Conservation (phyloP, 2,888 invertebrate species). For the Drosophila kuntzei region DNA sequence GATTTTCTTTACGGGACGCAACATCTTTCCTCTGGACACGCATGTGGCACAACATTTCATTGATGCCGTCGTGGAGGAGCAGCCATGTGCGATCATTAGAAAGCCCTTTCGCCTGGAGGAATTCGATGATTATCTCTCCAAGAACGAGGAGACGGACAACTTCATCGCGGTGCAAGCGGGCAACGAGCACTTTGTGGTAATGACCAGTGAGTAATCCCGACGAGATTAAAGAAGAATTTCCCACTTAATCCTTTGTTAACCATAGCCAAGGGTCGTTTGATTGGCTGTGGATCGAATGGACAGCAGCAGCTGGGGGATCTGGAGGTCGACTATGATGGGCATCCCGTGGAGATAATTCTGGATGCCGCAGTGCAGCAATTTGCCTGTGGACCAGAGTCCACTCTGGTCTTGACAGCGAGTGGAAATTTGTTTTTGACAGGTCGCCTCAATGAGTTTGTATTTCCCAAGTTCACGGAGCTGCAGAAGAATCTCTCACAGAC, state of each 20-base stretch:
- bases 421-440: slow-evolving; percentile 83
- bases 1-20: slow-evolving; percentile 84
- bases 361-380: slow-evolving; percentile 81
- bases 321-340: slow-evolving; percentile 64
- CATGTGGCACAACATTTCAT: slow-evolving; percentile 81
- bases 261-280: slow-evolving; percentile 83
- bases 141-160: slow-evolving; percentile 83
- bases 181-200: slow-evolving; percentile 84
- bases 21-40: slow-evolving; percentile 79
- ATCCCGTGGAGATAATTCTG: slow-evolving; percentile 82
- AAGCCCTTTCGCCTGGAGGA: slow-evolving; percentile 84
- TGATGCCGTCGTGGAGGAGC: slow-evolving; percentile 67
- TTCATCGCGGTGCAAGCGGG: slow-evolving; percentile 83
- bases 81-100: slow-evolving; percentile 77
- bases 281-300: slow-evolving; percentile 84
- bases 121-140: slow-evolving; percentile 81
- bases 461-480: slow-evolving; percentile 83
- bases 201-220: slow-evolving; percentile 82
- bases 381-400: slow-evolving; percentile 84
- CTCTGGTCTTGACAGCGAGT: slow-evolving; percentile 83
- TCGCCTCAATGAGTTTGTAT: slow-evolving; percentile 83
- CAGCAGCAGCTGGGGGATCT: slow-evolving; percentile 82
- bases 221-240: not conserved
- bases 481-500: slow-evolving; percentile 82
- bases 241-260: not conserved